Evolutionary conservation across 2,888 invertebrate genomes (phyloP), one percentile per base, ranked within the genome.

Genomic region (Spisula solida): DNA sequence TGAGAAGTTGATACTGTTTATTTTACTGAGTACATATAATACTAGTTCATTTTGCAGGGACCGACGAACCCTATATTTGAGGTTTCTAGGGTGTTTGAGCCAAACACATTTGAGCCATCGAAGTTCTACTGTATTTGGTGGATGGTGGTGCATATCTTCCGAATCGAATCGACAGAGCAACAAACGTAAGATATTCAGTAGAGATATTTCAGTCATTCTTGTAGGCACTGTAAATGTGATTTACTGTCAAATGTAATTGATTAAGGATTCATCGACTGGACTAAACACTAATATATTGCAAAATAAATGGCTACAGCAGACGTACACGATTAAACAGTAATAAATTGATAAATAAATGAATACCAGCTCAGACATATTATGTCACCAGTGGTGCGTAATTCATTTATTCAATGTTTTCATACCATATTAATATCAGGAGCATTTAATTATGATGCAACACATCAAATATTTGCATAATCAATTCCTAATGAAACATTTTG

Each of bases 201-300:
- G n/a, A 25, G n/a, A 66, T 66, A 66, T 25, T 66, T 66, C 10
- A 66, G 25, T 25, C 10, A 51, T 14, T 8, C 51, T 66, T 66
- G 60, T n/a, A n/a, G n/a, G 60, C 60, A 66, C 25, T 25, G 25
- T 66, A 66, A 66, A 66, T 66, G 25, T 66, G 60, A 66, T 66
- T 25, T 25, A 66, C 25, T 66, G 25, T 66, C 60, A 66, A 6
- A 10, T 25, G 60, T 66, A 20, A 66, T 66, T 66, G 60, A 66
- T 66, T 25, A 66, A 66, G n/a, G 25, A 66, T 25, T 25, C 60
- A 66, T n/a, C 25, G 25, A 66, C 25, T 12, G n/a, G 60, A 25
- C 60, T 66, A 25, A 66, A 66, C 51, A 66, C 25, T 66, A 66
- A 66, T 66, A 25, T 10, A 66, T 66, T 66, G 60, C 25, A 8